These are phyloP conservation scores for Ormyrus nitidulus DNA, from an alignment of 2,888 invertebrate species.

Conservation along the genomic window DNA sequence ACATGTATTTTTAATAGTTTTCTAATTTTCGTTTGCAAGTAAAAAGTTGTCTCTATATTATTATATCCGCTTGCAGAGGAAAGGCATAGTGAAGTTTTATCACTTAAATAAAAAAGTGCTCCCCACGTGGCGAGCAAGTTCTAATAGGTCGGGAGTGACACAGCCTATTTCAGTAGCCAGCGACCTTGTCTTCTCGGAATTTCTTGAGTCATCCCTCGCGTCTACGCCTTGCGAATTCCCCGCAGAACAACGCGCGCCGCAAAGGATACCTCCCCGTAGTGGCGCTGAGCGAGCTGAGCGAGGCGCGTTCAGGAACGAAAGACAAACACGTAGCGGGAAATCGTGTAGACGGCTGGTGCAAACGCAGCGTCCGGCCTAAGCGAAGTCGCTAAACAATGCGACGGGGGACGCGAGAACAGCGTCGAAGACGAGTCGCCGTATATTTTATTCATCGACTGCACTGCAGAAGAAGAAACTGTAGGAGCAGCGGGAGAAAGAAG, in stretches of 20 bases:
- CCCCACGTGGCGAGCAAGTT: too few species aligned
- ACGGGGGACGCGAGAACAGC: neutral
- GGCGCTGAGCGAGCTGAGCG: too few species aligned
- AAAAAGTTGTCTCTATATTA: too few species aligned
- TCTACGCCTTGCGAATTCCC: neutral
- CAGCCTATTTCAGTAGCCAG: neutral
- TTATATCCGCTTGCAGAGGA: too few species aligned
- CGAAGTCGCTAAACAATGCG: conserved; percentile 25
- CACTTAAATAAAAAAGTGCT: too few species aligned
- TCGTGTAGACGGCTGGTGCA: conserved; percentile 70
- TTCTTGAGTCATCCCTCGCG: conserved; percentile 41
- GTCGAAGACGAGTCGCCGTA: conserved; percentile 15
- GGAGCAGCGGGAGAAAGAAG: neutral
- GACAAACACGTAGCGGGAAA: conserved; percentile 71
- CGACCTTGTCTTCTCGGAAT: conserved; percentile 47
- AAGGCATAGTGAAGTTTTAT: too few species aligned
- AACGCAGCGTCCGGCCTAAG: conserved; percentile 69
- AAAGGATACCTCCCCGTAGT: too few species aligned
- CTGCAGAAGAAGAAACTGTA: conserved; percentile 3
- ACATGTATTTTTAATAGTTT: too few species aligned
- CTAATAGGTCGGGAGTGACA: neutral
- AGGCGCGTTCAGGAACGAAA: too few species aligned
- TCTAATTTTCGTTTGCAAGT: too few species aligned
- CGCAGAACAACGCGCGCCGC: conserved; percentile 36
- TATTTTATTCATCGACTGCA: conserved; percentile 44